Conservation (phyloP, 2,797 vertebrate species). For the Taeniopygia guttata region DNA sequence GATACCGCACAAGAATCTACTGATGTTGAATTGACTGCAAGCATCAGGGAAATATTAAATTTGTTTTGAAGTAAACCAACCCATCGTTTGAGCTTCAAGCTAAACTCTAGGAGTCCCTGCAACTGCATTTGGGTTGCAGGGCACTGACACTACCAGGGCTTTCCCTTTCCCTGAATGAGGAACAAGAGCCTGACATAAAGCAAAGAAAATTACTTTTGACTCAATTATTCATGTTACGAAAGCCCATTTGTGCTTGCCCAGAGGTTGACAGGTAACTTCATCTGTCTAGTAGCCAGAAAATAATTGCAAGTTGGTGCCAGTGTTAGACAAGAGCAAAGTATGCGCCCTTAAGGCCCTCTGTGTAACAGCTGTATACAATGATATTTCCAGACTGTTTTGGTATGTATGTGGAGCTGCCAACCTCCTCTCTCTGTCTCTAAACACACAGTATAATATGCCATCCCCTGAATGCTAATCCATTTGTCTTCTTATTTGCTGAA, state of each 20-base stretch:
- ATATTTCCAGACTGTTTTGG: background rate
- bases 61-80: background rate
- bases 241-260: background rate
- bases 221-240: background rate
- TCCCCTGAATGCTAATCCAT: background rate
- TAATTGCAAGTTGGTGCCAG: conserved; percentile 20
- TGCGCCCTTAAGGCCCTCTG: conserved; percentile 13
- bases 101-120: background rate
- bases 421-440: background rate
- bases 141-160: background rate
- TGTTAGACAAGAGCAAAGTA: background rate
- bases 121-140: background rate
- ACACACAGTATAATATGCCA: background rate
- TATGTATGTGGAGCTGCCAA: background rate
- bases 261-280: conserved; percentile 24
- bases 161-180: background rate
- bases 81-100: background rate
- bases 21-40: background rate
- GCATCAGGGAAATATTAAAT: background rate
- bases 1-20: background rate
- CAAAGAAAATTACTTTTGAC: background rate
- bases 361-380: background rate
- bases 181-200: background rate
- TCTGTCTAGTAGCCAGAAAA: conserved; percentile 5
- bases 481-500: background rate